Percentiles rank a stretch among this genome's conserved stretches.
These are phyloP conservation scores for Bovichtus variegatus DNA, from an alignment of 2,797 vertebrate species.

Conservation along the genomic window DNA sequence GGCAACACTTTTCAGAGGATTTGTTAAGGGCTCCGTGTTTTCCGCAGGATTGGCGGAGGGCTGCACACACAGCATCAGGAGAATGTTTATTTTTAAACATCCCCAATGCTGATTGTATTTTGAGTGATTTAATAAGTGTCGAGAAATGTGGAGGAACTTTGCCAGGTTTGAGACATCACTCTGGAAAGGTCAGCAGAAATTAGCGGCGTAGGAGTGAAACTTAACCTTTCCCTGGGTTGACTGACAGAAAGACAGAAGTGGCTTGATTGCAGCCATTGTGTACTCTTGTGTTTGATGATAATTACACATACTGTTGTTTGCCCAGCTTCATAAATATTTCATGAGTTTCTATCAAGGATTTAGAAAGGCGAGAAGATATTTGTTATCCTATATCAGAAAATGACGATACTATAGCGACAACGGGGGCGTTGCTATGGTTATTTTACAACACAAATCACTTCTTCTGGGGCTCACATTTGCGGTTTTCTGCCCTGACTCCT, in stretches of 20 bases:
- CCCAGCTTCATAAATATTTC: constrained; percentile 71
- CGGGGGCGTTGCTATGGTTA: background rate
- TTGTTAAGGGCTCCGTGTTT: constrained; percentile 31
- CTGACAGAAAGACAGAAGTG: constrained; percentile 75
- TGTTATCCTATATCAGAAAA: constrained; percentile 27
- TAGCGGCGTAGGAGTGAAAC: constrained; percentile 61
- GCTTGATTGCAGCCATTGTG: constrained; percentile 84
- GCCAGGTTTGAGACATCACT: constrained; percentile 51
- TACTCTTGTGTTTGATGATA: constrained; percentile 84
- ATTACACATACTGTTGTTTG: constrained; percentile 84
- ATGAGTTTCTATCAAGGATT: constrained; percentile 56
- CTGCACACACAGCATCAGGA: constrained; percentile 11
- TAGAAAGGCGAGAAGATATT: constrained; percentile 33
- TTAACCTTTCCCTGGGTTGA: constrained; percentile 74
- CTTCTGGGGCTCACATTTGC: background rate
- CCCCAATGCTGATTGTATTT: constrained; percentile 61
- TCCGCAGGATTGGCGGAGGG: background rate
- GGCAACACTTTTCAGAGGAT: constrained; percentile 44
- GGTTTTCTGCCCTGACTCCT: constrained; percentile 5
- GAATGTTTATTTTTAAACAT: constrained; percentile 69
- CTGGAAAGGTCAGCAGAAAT: constrained; percentile 76
- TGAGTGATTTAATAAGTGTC: constrained; percentile 68
- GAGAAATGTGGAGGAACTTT: constrained; percentile 61
- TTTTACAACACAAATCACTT: constrained; percentile 38
- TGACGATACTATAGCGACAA: background rate